Base-by-base conservation (phyloP, 2,113 vertebrate species). In the Aplodontia rufa region DNA sequence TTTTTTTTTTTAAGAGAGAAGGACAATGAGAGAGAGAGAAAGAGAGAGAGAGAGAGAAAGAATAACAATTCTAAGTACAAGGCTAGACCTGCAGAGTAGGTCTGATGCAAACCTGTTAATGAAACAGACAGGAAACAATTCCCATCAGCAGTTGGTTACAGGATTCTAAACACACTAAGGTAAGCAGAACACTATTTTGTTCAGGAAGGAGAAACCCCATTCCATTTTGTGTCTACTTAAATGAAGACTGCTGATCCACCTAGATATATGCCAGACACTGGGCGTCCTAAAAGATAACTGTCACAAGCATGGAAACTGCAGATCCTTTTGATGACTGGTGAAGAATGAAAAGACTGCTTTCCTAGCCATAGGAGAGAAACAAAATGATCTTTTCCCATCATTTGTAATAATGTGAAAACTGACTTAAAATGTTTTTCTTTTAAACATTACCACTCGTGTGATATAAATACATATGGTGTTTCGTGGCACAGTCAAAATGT, bases 391-490 rank as follows among this genome's bases (percentile, higher is more conserved):
- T 85, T 93, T 75, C 20, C 75, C n/a, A 74, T 98, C 90, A 72
- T 91, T 97, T 92, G 26, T 47, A 97, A 97, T 95, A 95, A 96
- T 88, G 79, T 96, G 86, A 93, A 96, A 95, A 94, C 82, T 89
- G 94, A 96, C 35, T 97, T 95, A 86, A 93, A 88, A 89, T 69
- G 28, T 51, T 96, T 96, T 84, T 79, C 90, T 91, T 95, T 93
- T 90, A 79, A 97, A 93, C 87, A 96, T 88, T 91, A 83, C 75
- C 76, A 74, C 68, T 93, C 5, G 30, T 97, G 96, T 93, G 82
- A 96, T 79, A 89, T 96, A 97, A 97, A 98, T 97, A 97, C 91
- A 97, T 97, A 95, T 97, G 94, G 87, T 68, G 58, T 83, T 95
- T 93, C 71, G 53, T 75, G 72, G 91, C 88, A 90, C 82, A 71